Percentiles rank a stretch among this genome's conserved stretches.
phyloP scores from a whole-genome alignment of 2,888 invertebrate species.

The Acleris sparsana region DNA sequence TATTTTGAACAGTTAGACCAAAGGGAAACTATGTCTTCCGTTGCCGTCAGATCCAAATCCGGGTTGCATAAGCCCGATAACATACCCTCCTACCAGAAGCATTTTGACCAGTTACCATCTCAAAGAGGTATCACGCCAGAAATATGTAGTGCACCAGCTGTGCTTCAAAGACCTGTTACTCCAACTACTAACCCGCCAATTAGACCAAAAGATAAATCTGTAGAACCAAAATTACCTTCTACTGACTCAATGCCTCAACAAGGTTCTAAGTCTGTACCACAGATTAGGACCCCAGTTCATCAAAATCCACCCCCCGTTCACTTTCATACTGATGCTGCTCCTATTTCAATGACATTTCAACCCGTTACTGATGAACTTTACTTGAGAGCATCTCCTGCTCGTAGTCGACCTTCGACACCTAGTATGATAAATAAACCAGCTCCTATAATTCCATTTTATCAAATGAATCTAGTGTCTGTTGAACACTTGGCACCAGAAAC shows the following conservation, averaged over 20 bases:
- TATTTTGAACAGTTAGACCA: conserved; percentile 73
- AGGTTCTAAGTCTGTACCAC: conserved; percentile 44
- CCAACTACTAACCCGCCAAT: conserved; percentile 70
- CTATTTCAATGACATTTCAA: conserved; percentile 86
- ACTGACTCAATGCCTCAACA: conserved; percentile 41
- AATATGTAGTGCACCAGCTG: conserved; percentile 68
- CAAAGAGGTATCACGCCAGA: conserved; percentile 85
- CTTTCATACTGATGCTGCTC: conserved; percentile 74
- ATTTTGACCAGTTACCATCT: conserved; percentile 83
- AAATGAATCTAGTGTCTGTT: conserved; percentile 89
- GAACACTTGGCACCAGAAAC: conserved; percentile 84
- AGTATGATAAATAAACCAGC: conserved; percentile 89
- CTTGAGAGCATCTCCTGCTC: conserved; percentile 80
- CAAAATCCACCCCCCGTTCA: conserved; percentile 56
- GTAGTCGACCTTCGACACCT: conserved; percentile 86
- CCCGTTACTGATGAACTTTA: conserved; percentile 84
- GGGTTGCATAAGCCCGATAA: conserved; percentile 85
- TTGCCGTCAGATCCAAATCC: conserved; percentile 69
- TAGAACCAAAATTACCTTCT: conserved; percentile 51
- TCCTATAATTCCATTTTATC: conserved; percentile 90
- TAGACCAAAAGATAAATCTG: conserved; percentile 62
- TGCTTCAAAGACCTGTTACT: conserved; percentile 71
- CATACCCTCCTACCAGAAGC: conserved; percentile 86
- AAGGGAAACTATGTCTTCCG: conserved; percentile 64
- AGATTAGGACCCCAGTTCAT: conserved; percentile 50